phyloP scores from a whole-genome alignment of 2,888 invertebrate genomes.

The Timema podura region DNA sequence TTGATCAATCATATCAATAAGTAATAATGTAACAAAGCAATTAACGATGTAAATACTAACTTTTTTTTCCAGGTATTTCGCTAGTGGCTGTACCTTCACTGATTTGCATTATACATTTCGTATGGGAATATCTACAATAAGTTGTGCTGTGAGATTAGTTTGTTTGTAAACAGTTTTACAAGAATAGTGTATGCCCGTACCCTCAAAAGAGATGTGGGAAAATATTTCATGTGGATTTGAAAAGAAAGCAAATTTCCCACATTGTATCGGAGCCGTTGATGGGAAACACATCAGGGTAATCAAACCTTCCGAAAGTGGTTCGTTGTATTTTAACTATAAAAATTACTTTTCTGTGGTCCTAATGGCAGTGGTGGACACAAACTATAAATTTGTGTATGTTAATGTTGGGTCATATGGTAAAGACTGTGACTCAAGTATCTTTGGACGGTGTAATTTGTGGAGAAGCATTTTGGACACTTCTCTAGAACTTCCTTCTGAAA shows the following conservation, averaged over 20 bases:
- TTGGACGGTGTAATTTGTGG: too few species aligned
- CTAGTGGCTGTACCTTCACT: constrained; percentile 33
- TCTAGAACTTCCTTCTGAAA: too few species aligned
- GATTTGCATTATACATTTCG: constrained; percentile 33
- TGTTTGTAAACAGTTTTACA: constrained; percentile 31
- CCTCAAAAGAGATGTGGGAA: constrained; percentile 29
- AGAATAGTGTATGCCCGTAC: constrained; percentile 31
- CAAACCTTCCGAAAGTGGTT: too few species aligned
- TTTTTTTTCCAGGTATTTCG: constrained; percentile 32
- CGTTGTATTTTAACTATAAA: too few species aligned
- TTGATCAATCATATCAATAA: too few species aligned
- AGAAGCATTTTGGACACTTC: too few species aligned
- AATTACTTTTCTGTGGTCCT: constrained; percentile 27
- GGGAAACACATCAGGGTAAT: constrained; percentile 34
- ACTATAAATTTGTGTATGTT: constrained; percentile 28
- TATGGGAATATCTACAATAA: constrained; percentile 33
- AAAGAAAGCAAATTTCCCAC: constrained; percentile 33
- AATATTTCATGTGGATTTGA: constrained; percentile 33
- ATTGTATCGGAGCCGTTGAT: constrained; percentile 34
- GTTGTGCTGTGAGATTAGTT: constrained; percentile 31
- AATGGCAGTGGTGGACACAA: constrained; percentile 29
- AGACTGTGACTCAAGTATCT: constrained; percentile 16
- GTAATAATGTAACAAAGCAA: too few species aligned
- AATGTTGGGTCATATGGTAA: constrained; percentile 23
- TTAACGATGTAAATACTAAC: too few species aligned